A percentile compares a stretch with the other conserved stretches of the same genome.
Evolutionary conservation across 2,888 invertebrate genomes (phyloP).

Genomic region (Embidobia sp.): DNA sequence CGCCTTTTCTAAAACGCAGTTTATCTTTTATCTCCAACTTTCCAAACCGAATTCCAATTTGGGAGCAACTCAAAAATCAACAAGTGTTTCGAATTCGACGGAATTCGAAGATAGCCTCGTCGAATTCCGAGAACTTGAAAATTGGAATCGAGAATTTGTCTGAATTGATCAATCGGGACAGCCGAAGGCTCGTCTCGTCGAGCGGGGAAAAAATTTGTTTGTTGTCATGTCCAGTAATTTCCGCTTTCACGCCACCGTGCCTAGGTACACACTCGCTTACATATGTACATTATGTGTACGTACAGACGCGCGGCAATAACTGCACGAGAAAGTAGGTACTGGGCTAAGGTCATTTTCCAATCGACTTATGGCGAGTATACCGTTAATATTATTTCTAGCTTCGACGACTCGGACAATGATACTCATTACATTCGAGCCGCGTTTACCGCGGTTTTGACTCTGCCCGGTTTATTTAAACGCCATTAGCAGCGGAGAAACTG

Average conservation of each 20-base stretch:
- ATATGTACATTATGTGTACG: conserved; percentile 2
- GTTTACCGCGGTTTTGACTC: no score
- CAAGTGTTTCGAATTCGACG: no score
- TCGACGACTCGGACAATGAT: conserved; percentile 41
- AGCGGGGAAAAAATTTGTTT: conserved; percentile 31
- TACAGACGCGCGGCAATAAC: conserved; percentile 29
- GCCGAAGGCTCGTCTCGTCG: conserved; percentile 14
- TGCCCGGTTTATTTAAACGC: no score
- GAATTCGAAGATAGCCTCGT: no score
- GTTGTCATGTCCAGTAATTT: conserved; percentile 50
- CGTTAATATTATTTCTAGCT: conserved; percentile 56
- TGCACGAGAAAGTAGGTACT: conserved; percentile 61
- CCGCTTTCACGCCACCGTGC: conserved; percentile 34
- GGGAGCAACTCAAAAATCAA: no score
- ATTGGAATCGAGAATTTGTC: conserved; percentile 13
- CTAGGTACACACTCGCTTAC: not conserved
- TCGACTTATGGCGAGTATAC: conserved; percentile 52
- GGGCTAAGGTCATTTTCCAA: conserved; percentile 65
- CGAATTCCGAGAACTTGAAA: no score
- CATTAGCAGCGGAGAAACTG: conserved; percentile 11
- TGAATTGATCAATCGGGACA: conserved; percentile 18
- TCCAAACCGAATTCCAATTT: no score
- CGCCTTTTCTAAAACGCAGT: no score
- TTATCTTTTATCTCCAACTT: no score
- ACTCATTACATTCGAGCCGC: conserved; percentile 38